Percentiles rank a stretch among this genome's conserved stretches.
These are phyloP conservation scores for Melanchra persicariae DNA, from an alignment of 2,888 invertebrate genomes.

Conservation along the genomic window DNA sequence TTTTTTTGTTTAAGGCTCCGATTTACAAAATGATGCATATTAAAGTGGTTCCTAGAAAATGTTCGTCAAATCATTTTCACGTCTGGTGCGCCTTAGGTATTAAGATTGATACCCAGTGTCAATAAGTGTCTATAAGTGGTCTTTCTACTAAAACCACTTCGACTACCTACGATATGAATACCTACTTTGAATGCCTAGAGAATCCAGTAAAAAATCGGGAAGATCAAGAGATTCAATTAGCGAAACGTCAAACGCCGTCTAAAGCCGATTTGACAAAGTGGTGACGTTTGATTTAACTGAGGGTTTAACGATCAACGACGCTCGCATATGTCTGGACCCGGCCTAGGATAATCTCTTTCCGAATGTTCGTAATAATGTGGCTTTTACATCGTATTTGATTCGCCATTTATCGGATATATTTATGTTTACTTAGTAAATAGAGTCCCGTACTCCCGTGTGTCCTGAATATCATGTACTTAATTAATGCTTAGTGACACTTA, in stretches of 20 bases:
- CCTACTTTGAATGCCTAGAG: neutral
- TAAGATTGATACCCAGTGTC: neutral
- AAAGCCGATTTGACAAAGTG: conserved; percentile 11
- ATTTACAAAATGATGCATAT: neutral
- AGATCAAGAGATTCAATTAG: conserved; percentile 11
- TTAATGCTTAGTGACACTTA: neutral
- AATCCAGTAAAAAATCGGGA: neutral
- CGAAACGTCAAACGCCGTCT: neutral
- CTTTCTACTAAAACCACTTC: too few species aligned
- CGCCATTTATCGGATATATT: conserved; percentile 10
- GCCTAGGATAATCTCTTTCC: conserved; percentile 21
- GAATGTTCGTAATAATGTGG: conserved; percentile 7
- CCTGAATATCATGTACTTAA: conserved; percentile 8
- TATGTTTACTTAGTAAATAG: conserved; percentile 11
- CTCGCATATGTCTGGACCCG: neutral
- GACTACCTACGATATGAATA: neutral
- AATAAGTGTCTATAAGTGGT: neutral
- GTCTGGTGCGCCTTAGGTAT: too few species aligned
- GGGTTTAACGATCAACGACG: conserved; percentile 9
- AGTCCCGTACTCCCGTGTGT: neutral
- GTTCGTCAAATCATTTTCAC: too few species aligned
- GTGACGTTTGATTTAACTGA: neutral
- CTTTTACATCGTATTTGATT: conserved; percentile 10
- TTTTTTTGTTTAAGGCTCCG: too few species aligned
- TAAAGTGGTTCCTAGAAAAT: neutral